phyloP scores from a whole-genome alignment of 1,140 invertebrate genomes.

The Geopemphigus sp. region DNA sequence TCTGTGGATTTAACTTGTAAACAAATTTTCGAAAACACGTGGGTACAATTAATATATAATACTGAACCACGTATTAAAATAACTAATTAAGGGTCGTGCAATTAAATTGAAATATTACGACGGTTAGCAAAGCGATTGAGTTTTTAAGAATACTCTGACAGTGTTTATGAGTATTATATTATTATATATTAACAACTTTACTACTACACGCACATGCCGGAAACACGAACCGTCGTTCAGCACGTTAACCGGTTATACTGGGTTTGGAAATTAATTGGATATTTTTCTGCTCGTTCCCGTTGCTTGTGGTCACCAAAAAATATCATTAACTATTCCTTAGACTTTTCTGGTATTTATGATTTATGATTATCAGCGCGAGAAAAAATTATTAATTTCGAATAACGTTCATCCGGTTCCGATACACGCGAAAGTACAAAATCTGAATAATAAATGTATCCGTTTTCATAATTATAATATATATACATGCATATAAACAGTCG shows the following conservation, averaged over 20 bases:
- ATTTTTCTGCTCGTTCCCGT: conserved; percentile 19
- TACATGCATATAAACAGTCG: too few species aligned
- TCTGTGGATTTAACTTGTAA: too few species aligned
- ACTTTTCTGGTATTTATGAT: background rate
- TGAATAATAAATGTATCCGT: too few species aligned
- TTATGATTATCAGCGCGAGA: background rate
- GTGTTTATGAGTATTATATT: background rate
- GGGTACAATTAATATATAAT: background rate
- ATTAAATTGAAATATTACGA: background rate
- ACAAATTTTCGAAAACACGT: background rate
- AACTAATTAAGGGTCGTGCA: background rate
- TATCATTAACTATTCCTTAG: background rate
- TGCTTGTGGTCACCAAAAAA: conserved; percentile 11
- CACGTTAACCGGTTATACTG: conserved; percentile 21
- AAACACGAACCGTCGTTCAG: background rate
- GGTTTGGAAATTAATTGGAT: conserved; percentile 14
- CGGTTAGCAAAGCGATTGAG: background rate
- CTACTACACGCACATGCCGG: background rate
- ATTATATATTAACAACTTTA: conserved; percentile 7
- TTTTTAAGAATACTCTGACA: background rate
- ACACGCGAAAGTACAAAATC: background rate
- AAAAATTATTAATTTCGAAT: background rate
- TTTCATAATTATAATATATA: background rate
- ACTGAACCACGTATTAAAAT: background rate
- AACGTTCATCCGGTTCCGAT: background rate